Evolutionary conservation across 2,113 vertebrate genomes (phyloP).

Genomic region (Argyrosomus japonicus): DNA sequence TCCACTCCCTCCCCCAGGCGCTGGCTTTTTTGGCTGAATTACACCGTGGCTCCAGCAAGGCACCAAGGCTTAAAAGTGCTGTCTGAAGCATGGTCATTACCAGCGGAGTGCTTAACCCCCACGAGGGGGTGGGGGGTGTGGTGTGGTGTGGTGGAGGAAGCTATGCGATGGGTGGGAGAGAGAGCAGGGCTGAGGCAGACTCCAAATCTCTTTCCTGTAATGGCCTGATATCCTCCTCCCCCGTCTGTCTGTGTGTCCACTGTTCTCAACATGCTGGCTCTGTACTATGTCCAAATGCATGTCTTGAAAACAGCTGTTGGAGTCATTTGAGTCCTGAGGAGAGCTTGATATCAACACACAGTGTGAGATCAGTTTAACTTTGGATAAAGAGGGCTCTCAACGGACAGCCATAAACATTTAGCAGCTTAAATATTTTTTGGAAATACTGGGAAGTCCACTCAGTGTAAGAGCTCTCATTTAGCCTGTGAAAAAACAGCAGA

Average conservation of each 20-base stretch:
- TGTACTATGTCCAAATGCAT: slow-evolving; percentile 45
- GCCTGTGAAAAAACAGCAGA: slow-evolving; percentile 12
- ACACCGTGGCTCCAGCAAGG: slow-evolving; percentile 60
- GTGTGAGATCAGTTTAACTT: slow-evolving; percentile 47
- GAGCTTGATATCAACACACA: slow-evolving; percentile 40
- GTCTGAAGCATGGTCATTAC: slow-evolving; percentile 79
- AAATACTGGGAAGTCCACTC: slow-evolving; percentile 5
- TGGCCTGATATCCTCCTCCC: slow-evolving; percentile 56
- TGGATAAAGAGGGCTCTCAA: slow-evolving; percentile 48
- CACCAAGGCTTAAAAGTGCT: slow-evolving; percentile 73
- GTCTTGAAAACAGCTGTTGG: slow-evolving; percentile 66
- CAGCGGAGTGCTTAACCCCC: slow-evolving; percentile 73
- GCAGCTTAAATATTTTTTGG: slow-evolving; percentile 28
- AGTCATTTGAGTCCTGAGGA: slow-evolving; percentile 54
- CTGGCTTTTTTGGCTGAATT: slow-evolving; percentile 68
- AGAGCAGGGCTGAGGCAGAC: slow-evolving; percentile 55
- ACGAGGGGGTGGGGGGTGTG: slow-evolving; percentile 18
- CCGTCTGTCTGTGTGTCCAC: slow-evolving; percentile 50
- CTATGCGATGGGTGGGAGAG: slow-evolving; percentile 48
- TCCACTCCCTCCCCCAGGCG: slow-evolving; percentile 66
- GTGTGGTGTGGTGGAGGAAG: slow-evolving; percentile 1
- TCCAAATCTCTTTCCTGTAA: slow-evolving; percentile 72
- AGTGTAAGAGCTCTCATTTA: slow-evolving; percentile 23
- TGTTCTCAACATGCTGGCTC: slow-evolving; percentile 55
- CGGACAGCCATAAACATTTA: slow-evolving; percentile 46